Evolutionary conservation across 2,888 invertebrate species (phyloP).

Genomic region (Patella pellucida): DNA sequence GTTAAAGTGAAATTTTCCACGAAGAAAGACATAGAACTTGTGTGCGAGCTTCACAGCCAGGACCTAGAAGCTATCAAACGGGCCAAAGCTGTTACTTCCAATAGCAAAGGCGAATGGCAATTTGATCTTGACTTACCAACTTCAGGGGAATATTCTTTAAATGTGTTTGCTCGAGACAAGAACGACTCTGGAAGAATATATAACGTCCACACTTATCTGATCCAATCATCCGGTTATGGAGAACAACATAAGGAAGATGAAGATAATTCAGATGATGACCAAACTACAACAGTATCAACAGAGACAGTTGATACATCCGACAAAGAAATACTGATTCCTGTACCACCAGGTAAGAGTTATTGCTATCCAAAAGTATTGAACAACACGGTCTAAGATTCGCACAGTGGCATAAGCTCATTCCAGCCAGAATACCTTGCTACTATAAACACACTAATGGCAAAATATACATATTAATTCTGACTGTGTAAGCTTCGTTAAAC

Average conservation of each 20-base stretch:
- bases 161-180: slow-evolving; percentile 60
- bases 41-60: slow-evolving; percentile 60
- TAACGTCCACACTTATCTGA: slow-evolving; percentile 59
- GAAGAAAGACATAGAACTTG: slow-evolving; percentile 54
- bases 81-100: slow-evolving; percentile 45
- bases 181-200: slow-evolving; percentile 48
- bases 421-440: too few relatives aligned
- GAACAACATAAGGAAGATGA: slow-evolving; percentile 11
- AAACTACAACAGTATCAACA: slow-evolving; percentile 43
- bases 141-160: slow-evolving; percentile 63
- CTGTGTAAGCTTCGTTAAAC: too few relatives aligned
- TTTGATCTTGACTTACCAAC: slow-evolving; percentile 63
- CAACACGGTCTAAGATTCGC: too few relatives aligned
- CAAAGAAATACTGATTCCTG: slow-evolving; percentile 55
- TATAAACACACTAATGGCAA: too few relatives aligned
- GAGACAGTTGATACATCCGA: slow-evolving; percentile 64
- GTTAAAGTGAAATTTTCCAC: slow-evolving; percentile 53
- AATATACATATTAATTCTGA: too few relatives aligned
- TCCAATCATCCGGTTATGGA: slow-evolving; percentile 52
- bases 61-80: slow-evolving; percentile 48
- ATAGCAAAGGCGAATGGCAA: slow-evolving; percentile 52
- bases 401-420: too few relatives aligned
- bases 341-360: slow-evolving; percentile 42
- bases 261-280: slow-evolving; percentile 34
- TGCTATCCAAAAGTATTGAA: too few relatives aligned